Percentiles rank a stretch among this genome's conserved stretches.
phyloP scores from a whole-genome alignment of 2,888 invertebrate species.

The Belgica antarctica region DNA sequence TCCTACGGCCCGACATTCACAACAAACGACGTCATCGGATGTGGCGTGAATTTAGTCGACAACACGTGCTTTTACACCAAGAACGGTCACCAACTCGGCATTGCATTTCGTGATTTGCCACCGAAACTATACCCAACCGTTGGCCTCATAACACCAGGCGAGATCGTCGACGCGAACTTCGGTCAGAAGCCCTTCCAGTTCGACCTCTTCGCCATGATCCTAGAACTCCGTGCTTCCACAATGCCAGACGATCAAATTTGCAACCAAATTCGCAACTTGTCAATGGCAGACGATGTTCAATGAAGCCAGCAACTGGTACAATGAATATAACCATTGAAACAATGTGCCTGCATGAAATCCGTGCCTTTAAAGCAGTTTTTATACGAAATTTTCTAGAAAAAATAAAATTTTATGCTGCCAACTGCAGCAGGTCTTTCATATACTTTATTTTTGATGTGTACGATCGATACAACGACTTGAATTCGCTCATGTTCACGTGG shows the following conservation, averaged over 20 bases:
- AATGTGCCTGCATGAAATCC: too few species aligned
- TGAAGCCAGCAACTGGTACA: constrained; percentile 78
- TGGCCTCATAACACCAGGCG: constrained; percentile 96
- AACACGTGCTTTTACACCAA: constrained; percentile 99
- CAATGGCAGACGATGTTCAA: constrained; percentile 92
- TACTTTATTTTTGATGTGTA: constrained; percentile 56
- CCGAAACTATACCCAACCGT: constrained; percentile 96
- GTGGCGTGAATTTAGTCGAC: constrained; percentile 96
- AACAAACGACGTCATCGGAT: constrained; percentile 93
- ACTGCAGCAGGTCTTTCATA: constrained; percentile 53
- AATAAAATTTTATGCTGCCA: constrained; percentile 44
- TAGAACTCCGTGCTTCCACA: constrained; percentile 81
- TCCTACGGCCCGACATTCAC: constrained; percentile 99
- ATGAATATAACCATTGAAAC: too few species aligned
- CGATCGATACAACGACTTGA: constrained; percentile 57
- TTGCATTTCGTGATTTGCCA: constrained; percentile 92
- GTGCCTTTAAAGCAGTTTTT: too few species aligned
- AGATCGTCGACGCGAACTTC: constrained; percentile 98
- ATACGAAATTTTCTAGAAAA: too few species aligned
- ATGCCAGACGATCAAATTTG: constrained; percentile 74
- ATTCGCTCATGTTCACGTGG: constrained; percentile 57
- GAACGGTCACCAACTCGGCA: constrained; percentile 95
- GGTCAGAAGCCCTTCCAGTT: constrained; percentile 96
- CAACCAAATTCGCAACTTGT: too few species aligned
- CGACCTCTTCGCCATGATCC: constrained; percentile 96